Conservation (phyloP, 64 coral and sea anemone species). For the Pocillopora damicornis region DNA sequence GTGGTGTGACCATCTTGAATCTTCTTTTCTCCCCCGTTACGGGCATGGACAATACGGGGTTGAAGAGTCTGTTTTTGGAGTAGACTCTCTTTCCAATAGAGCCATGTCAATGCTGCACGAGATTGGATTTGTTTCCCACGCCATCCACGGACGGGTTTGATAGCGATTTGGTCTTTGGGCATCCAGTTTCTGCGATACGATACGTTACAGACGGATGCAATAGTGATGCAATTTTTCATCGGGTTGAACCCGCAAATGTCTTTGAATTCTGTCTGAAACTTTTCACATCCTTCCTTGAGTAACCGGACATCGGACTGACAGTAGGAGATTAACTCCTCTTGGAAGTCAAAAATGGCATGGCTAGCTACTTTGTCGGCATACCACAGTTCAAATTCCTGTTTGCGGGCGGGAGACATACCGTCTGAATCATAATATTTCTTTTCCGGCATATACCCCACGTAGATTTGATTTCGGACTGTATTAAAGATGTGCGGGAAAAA, state of each 20-base stretch:
- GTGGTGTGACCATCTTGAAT: not conserved
- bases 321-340: conserved; percentile 35
- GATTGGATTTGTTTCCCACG: not conserved
- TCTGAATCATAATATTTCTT: not conserved
- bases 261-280: not conserved
- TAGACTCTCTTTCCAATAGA: too few species aligned
- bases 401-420: not conserved
- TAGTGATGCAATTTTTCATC: conserved; percentile 8
- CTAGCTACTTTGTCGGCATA: not conserved
- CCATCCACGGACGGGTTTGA: not conserved
- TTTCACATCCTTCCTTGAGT: not conserved
- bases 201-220: conserved; percentile 1
- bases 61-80: too few species aligned
- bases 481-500: conserved; percentile 51
- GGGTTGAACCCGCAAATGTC: not conserved
- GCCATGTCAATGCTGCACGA: too few species aligned
- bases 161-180: not conserved
- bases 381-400: not conserved
- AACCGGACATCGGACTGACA: conserved; percentile 10
- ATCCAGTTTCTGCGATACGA: not conserved
- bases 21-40: not conserved
- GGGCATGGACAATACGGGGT: not conserved
- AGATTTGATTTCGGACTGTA: not conserved
- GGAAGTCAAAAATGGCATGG: not conserved
- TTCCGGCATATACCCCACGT: not conserved